Percentiles rank a stretch among this genome's conserved stretches.
These are phyloP conservation scores for Phrixothrix hirtus DNA, from an alignment of 2,888 invertebrate species.

Conservation along the genomic window DNA sequence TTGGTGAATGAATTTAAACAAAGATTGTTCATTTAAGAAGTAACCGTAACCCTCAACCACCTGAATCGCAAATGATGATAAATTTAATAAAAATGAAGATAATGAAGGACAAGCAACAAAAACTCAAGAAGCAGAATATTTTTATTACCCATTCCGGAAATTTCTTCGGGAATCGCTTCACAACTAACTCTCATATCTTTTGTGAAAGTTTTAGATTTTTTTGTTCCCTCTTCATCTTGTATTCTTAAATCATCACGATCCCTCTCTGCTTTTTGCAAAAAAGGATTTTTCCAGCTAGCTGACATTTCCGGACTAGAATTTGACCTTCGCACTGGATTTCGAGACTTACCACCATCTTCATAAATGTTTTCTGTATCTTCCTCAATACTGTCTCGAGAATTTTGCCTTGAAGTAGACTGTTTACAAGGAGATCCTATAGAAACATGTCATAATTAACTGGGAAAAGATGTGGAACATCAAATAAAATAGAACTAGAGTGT, in stretches of 20 bases:
- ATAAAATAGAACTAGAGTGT: too few species aligned
- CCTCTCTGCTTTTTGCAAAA: conserved; percentile 49
- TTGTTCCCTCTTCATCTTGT: conserved; percentile 52
- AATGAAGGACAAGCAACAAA: too few species aligned
- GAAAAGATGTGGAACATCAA: neutral
- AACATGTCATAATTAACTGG: conserved; percentile 2
- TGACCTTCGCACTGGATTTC: conserved; percentile 84
- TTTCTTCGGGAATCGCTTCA: conserved; percentile 90
- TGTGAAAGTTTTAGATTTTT: conserved; percentile 66
- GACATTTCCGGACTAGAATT: conserved; percentile 95
- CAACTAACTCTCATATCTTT: conserved; percentile 85
- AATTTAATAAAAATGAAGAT: too few species aligned
- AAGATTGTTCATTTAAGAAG: too few species aligned
- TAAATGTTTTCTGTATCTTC: conserved; percentile 56
- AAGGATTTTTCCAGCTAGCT: conserved; percentile 79
- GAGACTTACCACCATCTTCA: conserved; percentile 58
- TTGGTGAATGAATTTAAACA: too few species aligned
- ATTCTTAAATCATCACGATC: conserved; percentile 34
- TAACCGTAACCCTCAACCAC: too few species aligned
- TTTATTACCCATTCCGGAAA: conserved; percentile 60
- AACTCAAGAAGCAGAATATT: too few species aligned
- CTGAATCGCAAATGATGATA: too few species aligned
- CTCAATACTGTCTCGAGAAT: conserved; percentile 60
- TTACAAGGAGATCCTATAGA: conserved; percentile 43
- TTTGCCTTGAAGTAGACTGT: conserved; percentile 59